Percentiles rank a stretch among this genome's conserved stretches.
These are phyloP conservation scores for Synergus japonicus DNA, from an alignment of 2,888 invertebrate genomes.

Conservation along the genomic window DNA sequence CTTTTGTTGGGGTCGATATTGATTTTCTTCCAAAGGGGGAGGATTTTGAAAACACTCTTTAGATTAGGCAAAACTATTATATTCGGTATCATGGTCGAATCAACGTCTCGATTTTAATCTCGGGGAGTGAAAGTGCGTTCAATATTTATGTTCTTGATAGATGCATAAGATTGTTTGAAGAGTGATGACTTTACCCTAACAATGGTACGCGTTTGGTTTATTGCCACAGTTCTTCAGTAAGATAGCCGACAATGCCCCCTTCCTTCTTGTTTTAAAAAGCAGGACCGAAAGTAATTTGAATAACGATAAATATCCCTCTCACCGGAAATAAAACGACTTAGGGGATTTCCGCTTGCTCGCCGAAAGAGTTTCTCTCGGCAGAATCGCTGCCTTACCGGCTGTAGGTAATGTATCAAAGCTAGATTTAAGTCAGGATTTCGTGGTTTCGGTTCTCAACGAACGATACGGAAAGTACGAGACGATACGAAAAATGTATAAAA, in stretches of 20 bases:
- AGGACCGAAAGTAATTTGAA: slow-evolving; percentile 1
- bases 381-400: slow-evolving; percentile 24
- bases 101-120: too few species aligned
- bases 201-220: not conserved
- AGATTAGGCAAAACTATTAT: too few species aligned
- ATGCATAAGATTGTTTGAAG: not conserved
- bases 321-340: slow-evolving; percentile 4
- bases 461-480: slow-evolving; percentile 54
- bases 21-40: too few species aligned
- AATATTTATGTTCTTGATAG: not conserved
- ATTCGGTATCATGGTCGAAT: too few species aligned
- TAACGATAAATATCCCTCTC: slow-evolving; percentile 7
- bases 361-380: slow-evolving; percentile 34
- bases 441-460: slow-evolving; percentile 45
- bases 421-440: slow-evolving; percentile 50
- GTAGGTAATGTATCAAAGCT: slow-evolving; percentile 48
- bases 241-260: not conserved
- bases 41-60: too few species aligned
- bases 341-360: slow-evolving; percentile 1
- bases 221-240: not conserved
- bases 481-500: slow-evolving; percentile 65
- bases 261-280: not conserved
- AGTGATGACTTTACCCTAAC: not conserved
- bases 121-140: too few species aligned
- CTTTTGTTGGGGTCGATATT: too few species aligned